Evolutionary conservation across 2,888 invertebrate species (phyloP).

Genomic region (Polyommatus icarus): DNA sequence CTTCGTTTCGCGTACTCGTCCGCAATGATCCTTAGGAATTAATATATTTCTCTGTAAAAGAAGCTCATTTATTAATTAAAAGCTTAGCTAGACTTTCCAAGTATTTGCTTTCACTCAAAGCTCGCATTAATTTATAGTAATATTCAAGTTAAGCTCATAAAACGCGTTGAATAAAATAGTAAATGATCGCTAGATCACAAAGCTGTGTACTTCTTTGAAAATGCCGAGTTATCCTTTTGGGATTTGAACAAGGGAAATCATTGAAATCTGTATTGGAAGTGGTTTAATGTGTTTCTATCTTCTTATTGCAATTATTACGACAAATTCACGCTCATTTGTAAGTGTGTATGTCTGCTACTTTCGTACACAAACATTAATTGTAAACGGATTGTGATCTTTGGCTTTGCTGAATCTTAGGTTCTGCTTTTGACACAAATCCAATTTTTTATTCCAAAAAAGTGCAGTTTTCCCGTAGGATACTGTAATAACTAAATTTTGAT

Average conservation of each 20-base stretch:
- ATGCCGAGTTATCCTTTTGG: not conserved
- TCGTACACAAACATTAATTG: too few relatives aligned
- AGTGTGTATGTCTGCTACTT: too few relatives aligned
- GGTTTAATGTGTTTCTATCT: not conserved
- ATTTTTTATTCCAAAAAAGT: too few relatives aligned
- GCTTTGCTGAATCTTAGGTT: too few relatives aligned
- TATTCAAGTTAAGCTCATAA: not conserved
- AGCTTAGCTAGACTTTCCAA: conserved; percentile 11
- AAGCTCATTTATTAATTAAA: conserved; percentile 20
- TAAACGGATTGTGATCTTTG: too few relatives aligned
- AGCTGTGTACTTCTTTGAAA: not conserved
- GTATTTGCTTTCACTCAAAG: conserved; percentile 5
- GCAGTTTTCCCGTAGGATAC: too few relatives aligned
- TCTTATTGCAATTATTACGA: not conserved
- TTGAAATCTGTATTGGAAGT: not conserved
- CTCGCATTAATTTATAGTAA: conserved; percentile 7
- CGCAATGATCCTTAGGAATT: not conserved
- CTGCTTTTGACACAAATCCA: too few relatives aligned
- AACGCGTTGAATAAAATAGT: conserved; percentile 2
- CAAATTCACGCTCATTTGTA: too few relatives aligned
- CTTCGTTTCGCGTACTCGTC: not conserved
- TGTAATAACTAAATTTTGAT: too few relatives aligned
- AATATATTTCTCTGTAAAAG: not conserved
- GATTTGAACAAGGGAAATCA: not conserved
- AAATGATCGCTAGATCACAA: not conserved